Base-by-base conservation (phyloP, 2,113 vertebrate species). In the Tamias sibiricus region DNA sequence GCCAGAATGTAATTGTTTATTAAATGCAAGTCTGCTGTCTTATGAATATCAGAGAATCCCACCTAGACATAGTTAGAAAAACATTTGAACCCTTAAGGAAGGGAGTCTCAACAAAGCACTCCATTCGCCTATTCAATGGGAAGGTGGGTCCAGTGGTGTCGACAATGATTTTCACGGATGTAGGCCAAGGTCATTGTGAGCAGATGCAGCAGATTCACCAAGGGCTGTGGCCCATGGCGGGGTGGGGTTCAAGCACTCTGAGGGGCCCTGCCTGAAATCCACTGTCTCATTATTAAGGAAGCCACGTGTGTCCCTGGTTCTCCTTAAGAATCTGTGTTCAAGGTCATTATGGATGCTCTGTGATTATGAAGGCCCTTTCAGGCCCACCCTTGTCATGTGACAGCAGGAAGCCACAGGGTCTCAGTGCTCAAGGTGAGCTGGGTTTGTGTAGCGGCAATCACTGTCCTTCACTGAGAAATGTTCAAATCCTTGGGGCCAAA, bases 291-390 rank as follows among this genome's bases (percentile, higher is more conserved):
- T 96, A 95, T 95, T 57, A 57, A 90, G 85, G 87, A 86, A 91
- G 95, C 81, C 85, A 94, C 32, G 68, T 96, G 92, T 37, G 85
- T 95, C 69, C 24, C 90, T 35, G 52, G 47, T 94, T 4, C 75
- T 97, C 62, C 84, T 97, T 94, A 81, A 97, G 94, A 96, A 91
- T 92, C 54, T 2, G 0, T 40, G 87, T 87, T 97, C 97, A 98
- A 97, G 97, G 97, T 96, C 69, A 0, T 24, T 37, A 69, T 49
- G 76, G 96, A 90, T 72, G 87, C 90, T 97, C 81, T 62, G 90
- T 84, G 82, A 92, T 95, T 97, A 71, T 88, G 92, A 95, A 92
- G 86, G 66, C 81, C 89, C 85, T 93, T 94, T 97, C 85, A 88
- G 81, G 54, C 80, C 80, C 47, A 87, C 59, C 66, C 59, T 75